These are phyloP conservation scores for Morpho achilles DNA, from an alignment of 2,888 invertebrate genomes.

Conservation along the genomic window DNA sequence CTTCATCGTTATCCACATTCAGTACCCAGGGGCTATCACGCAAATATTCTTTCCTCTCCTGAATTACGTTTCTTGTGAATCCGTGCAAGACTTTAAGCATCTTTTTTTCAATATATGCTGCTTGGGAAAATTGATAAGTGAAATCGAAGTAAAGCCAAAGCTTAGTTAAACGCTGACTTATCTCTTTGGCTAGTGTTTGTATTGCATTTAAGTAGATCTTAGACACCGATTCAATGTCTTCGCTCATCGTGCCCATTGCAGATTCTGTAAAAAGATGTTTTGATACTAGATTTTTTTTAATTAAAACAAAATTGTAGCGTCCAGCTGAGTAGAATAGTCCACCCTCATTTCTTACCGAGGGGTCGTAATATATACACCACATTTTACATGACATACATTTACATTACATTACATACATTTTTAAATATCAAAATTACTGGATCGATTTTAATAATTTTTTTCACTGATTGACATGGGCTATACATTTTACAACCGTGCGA, in stretches of 20 bases:
- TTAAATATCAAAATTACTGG: no score
- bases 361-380: no score
- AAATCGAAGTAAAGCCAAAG: slow-evolving; percentile 21
- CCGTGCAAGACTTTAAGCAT: slow-evolving; percentile 65
- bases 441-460: no score
- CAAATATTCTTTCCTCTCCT: slow-evolving; percentile 41
- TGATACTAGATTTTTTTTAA: not conserved
- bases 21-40: slow-evolving; percentile 26
- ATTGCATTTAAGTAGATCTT: slow-evolving; percentile 69
- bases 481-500: no score
- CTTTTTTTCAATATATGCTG: slow-evolving; percentile 14
- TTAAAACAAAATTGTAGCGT: no score
- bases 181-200: slow-evolving; percentile 35
- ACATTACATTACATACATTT: no score
- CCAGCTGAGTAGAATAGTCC: no score
- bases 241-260: slow-evolving; percentile 79
- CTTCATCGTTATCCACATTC: slow-evolving; percentile 23
- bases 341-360: no score
- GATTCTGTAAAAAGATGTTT: slow-evolving; percentile 32
- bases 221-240: slow-evolving; percentile 40
- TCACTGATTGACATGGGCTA: no score
- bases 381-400: no score
- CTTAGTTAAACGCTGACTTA: slow-evolving; percentile 17
- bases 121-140: slow-evolving; percentile 12
- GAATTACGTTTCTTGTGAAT: slow-evolving; percentile 73